Evolutionary conservation across 2,797 vertebrate genomes (phyloP).

Genomic region (Parotocinclus haroldoi): DNA sequence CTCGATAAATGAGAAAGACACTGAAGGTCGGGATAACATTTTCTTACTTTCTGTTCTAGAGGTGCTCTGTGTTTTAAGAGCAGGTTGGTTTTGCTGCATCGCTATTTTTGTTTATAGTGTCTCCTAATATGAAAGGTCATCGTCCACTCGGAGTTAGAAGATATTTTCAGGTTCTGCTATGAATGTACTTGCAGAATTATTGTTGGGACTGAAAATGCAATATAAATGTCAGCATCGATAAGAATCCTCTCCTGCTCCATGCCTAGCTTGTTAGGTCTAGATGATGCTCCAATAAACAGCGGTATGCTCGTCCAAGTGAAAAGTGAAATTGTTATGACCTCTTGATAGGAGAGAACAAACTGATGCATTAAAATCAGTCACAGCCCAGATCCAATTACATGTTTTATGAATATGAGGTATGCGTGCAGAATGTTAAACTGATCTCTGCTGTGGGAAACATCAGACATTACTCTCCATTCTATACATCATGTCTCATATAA

Average conservation of each 20-base stretch:
- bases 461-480: conserved; percentile 6
- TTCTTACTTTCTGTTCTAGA: background rate
- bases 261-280: conserved; percentile 27
- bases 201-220: conserved; percentile 29
- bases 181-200: conserved; percentile 34
- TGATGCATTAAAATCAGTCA: conserved; percentile 51
- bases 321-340: conserved; percentile 51
- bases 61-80: no score
- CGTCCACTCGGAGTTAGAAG: conserved; percentile 16
- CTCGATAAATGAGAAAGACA: conserved; percentile 27
- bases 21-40: conserved; percentile 30
- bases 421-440: conserved; percentile 48
- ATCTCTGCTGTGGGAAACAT: conserved; percentile 25
- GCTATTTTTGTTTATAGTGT: conserved; percentile 21
- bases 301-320: conserved; percentile 42
- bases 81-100: no score
- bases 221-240: conserved; percentile 44
- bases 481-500: background rate
- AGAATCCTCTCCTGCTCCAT: conserved; percentile 24
- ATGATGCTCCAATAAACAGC: conserved; percentile 37
- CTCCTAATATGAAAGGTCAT: conserved; percentile 22
- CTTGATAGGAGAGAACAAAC: conserved; percentile 44
- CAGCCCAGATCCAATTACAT: conserved; percentile 52
- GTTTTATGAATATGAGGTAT: conserved; percentile 49
- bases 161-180: conserved; percentile 24